These are phyloP conservation scores for Perodicticus potto DNA, from an alignment of 2,797 vertebrate genomes.

Conservation along the genomic window DNA sequence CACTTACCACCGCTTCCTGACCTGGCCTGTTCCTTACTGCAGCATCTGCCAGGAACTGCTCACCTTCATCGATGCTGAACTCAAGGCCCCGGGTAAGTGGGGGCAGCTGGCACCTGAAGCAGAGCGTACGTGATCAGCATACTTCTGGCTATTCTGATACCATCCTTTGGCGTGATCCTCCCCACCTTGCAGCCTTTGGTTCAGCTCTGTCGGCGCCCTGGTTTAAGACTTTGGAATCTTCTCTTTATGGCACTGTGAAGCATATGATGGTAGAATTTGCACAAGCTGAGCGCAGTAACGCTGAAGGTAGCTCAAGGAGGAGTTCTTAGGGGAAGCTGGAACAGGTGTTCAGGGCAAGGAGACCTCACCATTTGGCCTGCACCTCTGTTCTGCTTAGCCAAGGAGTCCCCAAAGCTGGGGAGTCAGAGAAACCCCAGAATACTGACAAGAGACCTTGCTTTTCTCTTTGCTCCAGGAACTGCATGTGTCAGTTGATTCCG, in stretches of 20 bases:
- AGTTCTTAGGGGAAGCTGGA: not conserved
- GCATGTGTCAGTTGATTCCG: not conserved
- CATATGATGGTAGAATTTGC: not conserved
- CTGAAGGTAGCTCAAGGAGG: not conserved
- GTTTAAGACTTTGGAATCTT: not conserved
- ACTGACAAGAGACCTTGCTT: not conserved
- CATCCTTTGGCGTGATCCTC: not conserved
- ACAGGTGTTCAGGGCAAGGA: not conserved
- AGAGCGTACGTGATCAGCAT: not conserved
- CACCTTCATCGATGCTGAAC: constrained; percentile 93
- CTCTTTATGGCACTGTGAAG: fast-evolving
- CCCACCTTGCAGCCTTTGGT: not conserved
- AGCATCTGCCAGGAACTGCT: constrained; percentile 93
- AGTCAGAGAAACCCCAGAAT: not conserved
- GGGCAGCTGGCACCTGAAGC: fast-evolving
- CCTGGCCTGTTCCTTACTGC: constrained; percentile 96
- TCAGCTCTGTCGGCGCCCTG: not conserved
- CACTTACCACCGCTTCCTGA: constrained; percentile 93
- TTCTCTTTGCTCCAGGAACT: not conserved
- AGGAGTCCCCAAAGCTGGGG: not conserved
- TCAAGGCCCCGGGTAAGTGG: constrained; percentile 94
- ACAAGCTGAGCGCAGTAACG: not conserved
- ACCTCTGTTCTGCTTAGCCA: not conserved
- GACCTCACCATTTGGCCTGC: not conserved
- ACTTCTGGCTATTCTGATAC: not conserved